Conservation (phyloP, 2,113 vertebrate genomes). For the Perccottus glenii region DNA sequence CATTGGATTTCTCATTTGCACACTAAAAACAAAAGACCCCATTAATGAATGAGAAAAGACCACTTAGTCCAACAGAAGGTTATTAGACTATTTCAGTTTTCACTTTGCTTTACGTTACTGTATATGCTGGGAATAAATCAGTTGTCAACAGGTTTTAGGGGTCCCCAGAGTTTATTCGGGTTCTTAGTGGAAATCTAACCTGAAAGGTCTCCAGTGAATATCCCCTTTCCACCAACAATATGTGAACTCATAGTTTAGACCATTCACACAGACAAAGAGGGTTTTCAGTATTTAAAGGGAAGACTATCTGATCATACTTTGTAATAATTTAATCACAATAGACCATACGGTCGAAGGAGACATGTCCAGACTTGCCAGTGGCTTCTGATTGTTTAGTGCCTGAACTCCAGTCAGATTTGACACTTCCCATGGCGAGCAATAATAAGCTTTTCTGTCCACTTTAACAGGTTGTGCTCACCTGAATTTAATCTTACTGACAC, state of each 20-base stretch:
- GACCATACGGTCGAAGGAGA: neutral
- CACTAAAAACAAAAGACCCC: conserved; percentile 14
- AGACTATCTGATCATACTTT: neutral
- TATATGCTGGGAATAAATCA: conserved; percentile 36
- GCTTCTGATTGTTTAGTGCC: neutral
- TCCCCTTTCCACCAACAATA: conserved; percentile 45
- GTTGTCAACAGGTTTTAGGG: conserved; percentile 30
- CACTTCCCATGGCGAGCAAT: neutral
- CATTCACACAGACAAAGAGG: neutral
- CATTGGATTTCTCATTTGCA: conserved; percentile 27
- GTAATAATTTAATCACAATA: neutral
- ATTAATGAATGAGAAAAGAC: conserved; percentile 1
- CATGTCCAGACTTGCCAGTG: conserved; percentile 6
- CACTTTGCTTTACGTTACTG: conserved; percentile 20
- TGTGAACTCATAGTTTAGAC: neutral
- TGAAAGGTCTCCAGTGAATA: conserved; percentile 32
- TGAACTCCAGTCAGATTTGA: neutral
- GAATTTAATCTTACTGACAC: conserved; percentile 28
- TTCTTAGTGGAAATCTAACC: conserved; percentile 43
- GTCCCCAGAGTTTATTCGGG: conserved; percentile 29
- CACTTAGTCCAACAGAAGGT: conserved; percentile 26
- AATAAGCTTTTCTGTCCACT: neutral
- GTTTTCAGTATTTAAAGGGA: neutral
- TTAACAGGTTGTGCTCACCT: conserved; percentile 3
- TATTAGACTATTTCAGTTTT: conserved; percentile 5